Evolutionary conservation across 2,113 vertebrate genomes (phyloP).

Genomic region (Oxygymnocypris stewartii): DNA sequence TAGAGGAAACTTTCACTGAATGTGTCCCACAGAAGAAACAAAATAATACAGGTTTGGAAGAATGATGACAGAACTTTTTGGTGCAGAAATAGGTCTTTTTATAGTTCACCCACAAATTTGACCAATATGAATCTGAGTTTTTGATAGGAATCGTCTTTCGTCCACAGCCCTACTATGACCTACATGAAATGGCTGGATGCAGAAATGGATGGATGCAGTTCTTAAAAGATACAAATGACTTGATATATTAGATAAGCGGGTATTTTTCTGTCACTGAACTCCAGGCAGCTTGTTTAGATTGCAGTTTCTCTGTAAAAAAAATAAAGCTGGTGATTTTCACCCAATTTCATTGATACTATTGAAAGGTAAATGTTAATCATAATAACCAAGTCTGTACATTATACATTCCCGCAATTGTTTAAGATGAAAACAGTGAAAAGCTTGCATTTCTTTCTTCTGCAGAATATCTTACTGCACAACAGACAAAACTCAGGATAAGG

Average conservation of each 20-base stretch:
- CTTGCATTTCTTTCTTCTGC: conserved; percentile 31
- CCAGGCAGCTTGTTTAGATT: not conserved
- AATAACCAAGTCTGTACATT: not conserved
- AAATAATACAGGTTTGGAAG: not conserved
- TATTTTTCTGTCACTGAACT: not conserved
- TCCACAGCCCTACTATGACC: not conserved
- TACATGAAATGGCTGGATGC: not conserved
- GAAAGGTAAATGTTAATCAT: not conserved
- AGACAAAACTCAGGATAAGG: conserved; percentile 92
- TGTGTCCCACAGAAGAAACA: not conserved
- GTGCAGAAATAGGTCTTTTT: not conserved
- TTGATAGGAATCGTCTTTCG: not conserved
- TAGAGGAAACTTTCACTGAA: not conserved
- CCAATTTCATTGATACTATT: not conserved
- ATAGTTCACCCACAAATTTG: not conserved
- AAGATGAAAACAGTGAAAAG: not conserved
- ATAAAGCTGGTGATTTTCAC: not conserved
- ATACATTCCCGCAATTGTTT: not conserved
- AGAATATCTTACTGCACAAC: conserved; percentile 94
- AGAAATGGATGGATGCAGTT: too few species aligned
- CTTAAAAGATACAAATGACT: not conserved
- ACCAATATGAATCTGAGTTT: not conserved
- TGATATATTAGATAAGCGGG: not conserved
- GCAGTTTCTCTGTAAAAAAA: not conserved
- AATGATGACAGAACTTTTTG: not conserved